These are phyloP conservation scores for Girardia tigrina DNA, from an alignment of 2,888 invertebrate species.

Conservation along the genomic window DNA sequence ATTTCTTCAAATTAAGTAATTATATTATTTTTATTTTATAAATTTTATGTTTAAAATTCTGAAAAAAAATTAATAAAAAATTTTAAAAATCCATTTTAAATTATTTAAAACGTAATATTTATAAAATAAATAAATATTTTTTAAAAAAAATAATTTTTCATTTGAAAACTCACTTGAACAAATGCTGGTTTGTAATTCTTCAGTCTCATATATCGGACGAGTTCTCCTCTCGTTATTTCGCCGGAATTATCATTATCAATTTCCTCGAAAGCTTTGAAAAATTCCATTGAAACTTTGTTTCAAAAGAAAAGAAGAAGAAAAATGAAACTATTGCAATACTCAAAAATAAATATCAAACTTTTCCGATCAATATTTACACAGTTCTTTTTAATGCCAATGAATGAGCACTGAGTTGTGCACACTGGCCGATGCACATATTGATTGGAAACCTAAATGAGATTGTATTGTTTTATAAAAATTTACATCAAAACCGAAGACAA, in stretches of 20 bases:
- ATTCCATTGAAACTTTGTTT: neutral
- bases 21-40: too few relatives aligned
- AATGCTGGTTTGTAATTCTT: constrained; percentile 13
- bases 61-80: too few relatives aligned
- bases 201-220: neutral
- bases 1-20: too few relatives aligned
- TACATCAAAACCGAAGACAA: too few relatives aligned
- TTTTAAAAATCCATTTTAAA: too few relatives aligned
- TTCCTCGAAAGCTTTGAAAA: constrained; percentile 10
- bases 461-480: too few relatives aligned
- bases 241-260: neutral
- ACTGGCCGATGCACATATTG: neutral
- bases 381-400: constrained; percentile 17
- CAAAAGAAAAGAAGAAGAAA: neutral
- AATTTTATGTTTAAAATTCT: too few relatives aligned
- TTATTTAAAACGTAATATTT: too few relatives aligned
- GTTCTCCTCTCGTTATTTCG: neutral
- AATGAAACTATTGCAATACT: constrained; percentile 1
- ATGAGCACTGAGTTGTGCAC: neutral
- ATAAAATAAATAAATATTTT: too few relatives aligned
- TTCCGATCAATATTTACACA: constrained; percentile 23
- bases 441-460: neutral
- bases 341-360: constrained; percentile 14
- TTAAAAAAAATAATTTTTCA: too few relatives aligned
- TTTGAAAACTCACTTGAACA: neutral